Conservation (phyloP, 2,113 vertebrate genomes). For the Phaethornis superciliosus region DNA sequence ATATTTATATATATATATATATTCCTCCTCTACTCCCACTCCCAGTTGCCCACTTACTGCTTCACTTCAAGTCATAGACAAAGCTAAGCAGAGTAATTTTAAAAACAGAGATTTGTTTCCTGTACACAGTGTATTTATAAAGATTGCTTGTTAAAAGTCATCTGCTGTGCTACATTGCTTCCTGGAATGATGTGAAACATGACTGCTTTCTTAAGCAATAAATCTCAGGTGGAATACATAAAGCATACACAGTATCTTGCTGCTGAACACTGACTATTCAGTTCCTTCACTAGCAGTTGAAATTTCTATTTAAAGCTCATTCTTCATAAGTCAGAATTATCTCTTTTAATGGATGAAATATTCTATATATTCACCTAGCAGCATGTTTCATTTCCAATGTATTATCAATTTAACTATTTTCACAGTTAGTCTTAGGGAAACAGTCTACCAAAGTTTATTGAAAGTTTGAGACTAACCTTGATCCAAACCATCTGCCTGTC, state of each 20-base stretch:
- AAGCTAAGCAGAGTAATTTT: not conserved
- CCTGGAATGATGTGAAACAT: not conserved
- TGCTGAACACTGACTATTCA: not conserved
- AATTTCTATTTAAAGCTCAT: not conserved
- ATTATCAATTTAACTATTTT: not conserved
- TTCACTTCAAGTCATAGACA: not conserved
- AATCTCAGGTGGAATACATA: not conserved
- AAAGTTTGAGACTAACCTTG: not conserved
- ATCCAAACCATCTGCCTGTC: not conserved
- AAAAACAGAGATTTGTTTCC: not conserved
- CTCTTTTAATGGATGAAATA: not conserved
- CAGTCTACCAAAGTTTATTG: not conserved
- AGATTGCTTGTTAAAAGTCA: not conserved
- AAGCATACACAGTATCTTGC: not conserved
- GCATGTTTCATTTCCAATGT: not conserved
- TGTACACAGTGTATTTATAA: not conserved
- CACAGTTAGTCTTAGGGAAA: not conserved
- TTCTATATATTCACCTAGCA: not conserved
- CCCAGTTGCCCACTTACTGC: not conserved
- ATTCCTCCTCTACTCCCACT: not conserved
- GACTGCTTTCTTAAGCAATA: not conserved
- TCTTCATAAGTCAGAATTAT: not conserved
- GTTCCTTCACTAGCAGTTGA: not conserved
- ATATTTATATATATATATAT: not conserved
- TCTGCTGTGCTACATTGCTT: not conserved